Conservation (phyloP, 2,797 vertebrate species). For the Rhinophrynus dorsalis region DNA sequence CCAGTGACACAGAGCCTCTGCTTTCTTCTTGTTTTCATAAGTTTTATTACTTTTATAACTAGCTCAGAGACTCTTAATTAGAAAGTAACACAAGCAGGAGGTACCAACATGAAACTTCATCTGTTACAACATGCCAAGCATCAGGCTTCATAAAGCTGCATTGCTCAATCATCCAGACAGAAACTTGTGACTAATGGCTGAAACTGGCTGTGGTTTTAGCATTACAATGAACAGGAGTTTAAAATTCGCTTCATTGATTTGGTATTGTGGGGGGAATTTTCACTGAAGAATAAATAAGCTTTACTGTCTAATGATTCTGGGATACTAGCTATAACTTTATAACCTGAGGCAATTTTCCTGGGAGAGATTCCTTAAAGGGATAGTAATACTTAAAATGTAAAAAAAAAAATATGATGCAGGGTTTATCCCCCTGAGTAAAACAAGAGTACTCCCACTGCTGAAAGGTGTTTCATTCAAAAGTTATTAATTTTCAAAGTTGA, state of each 20-base stretch:
- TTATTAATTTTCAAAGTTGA: too few species aligned
- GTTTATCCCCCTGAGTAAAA: too few species aligned
- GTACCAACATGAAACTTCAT: neutral
- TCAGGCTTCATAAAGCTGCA: neutral
- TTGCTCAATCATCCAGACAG: constrained; percentile 33
- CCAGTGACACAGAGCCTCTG: too few species aligned
- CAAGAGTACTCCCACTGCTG: too few species aligned
- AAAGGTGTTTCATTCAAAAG: too few species aligned
- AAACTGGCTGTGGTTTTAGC: constrained; percentile 42
- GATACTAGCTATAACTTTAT: neutral
- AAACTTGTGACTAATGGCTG: constrained; percentile 47
- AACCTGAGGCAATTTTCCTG: neutral
- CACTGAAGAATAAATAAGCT: neutral
- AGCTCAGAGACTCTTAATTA: neutral
- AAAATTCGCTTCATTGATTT: constrained; percentile 4
- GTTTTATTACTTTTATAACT: too few species aligned
- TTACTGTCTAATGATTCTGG: neutral
- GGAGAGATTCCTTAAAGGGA: neutral
- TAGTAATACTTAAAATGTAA: too few species aligned
- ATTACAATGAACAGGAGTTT: neutral
- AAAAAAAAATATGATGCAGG: too few species aligned
- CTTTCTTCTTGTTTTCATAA: too few species aligned
- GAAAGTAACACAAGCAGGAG: neutral
- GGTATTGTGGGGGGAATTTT: neutral
- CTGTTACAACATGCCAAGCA: neutral